Conservation (phyloP, 2,797 vertebrate species). For the Clamator glandarius region DNA sequence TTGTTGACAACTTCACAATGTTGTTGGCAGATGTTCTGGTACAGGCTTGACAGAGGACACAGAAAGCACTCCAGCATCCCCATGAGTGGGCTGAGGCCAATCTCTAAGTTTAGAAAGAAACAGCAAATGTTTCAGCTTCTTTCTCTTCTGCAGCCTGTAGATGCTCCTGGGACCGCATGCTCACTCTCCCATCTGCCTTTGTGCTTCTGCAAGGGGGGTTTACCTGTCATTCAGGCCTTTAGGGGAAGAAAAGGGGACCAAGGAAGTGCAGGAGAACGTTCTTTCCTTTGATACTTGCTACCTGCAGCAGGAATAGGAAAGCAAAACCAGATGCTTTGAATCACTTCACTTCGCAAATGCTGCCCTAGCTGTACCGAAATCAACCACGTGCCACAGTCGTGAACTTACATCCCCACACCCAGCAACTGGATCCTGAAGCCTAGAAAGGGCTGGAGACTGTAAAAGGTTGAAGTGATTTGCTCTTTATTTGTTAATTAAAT, state of each 20-base stretch:
- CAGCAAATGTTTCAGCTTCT: not conserved
- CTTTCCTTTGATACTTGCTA: not conserved
- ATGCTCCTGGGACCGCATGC: not conserved
- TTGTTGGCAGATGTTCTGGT: not conserved
- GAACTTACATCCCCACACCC: not conserved
- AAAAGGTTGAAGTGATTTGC: not conserved
- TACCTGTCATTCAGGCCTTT: not conserved
- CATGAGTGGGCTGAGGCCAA: fast-evolving
- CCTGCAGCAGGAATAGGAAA: not conserved
- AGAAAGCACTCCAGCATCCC: not conserved
- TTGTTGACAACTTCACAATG: not conserved
- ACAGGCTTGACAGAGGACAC: not conserved
- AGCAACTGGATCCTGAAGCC: not conserved
- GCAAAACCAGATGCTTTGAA: not conserved
- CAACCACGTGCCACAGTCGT: not conserved
- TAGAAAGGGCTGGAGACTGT: not conserved
- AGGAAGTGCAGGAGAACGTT: not conserved
- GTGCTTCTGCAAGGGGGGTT: not conserved
- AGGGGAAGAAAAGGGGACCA: not conserved
- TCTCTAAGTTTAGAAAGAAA: not conserved
- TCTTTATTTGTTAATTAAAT: not conserved
- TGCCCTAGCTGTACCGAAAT: not conserved
- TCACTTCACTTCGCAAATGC: not conserved
- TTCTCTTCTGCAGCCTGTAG: not conserved
- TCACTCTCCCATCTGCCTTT: not conserved